Conservation (phyloP, 2,888 invertebrate genomes). For the Apodemia mormo region DNA sequence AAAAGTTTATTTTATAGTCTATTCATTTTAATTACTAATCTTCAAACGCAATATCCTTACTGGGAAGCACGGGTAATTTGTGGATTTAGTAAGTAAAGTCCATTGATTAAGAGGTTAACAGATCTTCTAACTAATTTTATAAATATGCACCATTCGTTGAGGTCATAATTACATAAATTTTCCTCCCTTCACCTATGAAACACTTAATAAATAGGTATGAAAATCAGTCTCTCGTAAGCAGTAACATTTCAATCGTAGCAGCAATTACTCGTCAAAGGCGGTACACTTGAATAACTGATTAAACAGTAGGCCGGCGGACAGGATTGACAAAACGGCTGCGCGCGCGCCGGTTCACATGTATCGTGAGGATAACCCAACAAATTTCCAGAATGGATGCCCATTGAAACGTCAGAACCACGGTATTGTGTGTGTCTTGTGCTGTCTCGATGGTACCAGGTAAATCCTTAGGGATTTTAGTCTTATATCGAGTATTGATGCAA, state of each 20-base stretch:
- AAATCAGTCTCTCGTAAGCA: conserved; percentile 37
- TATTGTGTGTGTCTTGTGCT: conserved; percentile 62
- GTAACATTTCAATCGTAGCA: conserved; percentile 69
- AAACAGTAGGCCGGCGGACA: conserved; percentile 71
- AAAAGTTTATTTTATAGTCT: no score
- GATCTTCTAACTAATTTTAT: no score
- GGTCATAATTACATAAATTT: no score
- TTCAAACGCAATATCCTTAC: no score
- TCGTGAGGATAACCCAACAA: conserved; percentile 57
- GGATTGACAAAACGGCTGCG: conserved; percentile 76
- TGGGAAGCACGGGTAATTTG: no score
- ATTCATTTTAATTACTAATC: no score
- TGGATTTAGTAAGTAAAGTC: no score
- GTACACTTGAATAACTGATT: conserved; percentile 78
- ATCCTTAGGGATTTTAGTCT: conserved; percentile 18
- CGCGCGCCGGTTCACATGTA: conserved; percentile 58
- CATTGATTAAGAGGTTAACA: no score
- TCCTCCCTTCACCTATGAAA: no score
- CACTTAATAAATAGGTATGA: conserved; percentile 11
- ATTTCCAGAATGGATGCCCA: conserved; percentile 71
- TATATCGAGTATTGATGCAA: conserved; percentile 22
- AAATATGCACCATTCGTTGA: no score
- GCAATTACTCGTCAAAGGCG: conserved; percentile 79
- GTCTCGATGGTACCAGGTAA: conserved; percentile 29
- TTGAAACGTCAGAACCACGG: conserved; percentile 67